A percentile compares a stretch with the other conserved stretches of the same genome.
Conservation (phyloP, 92 coral and sea anemone species). For the Chrysogorgia sp. region DNA sequence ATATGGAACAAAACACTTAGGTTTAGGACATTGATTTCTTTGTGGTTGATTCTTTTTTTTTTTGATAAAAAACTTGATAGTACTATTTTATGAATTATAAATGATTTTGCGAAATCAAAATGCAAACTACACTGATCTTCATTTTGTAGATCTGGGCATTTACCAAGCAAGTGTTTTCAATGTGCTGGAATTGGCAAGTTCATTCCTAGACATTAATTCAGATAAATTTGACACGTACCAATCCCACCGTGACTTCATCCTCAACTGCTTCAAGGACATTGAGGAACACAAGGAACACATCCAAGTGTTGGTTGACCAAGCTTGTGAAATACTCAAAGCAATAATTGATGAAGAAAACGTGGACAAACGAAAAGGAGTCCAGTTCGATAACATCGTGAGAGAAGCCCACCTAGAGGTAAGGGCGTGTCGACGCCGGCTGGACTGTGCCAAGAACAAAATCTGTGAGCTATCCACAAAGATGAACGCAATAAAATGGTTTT, state of each 20-base stretch:
- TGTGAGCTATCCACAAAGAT: slow-evolving; percentile 4
- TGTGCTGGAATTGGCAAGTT: slow-evolving; percentile 11
- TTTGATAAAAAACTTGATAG: too few species aligned
- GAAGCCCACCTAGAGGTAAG: slow-evolving; percentile 6
- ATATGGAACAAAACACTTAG: too few species aligned
- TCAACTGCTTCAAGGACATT: not conserved
- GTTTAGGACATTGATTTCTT: too few species aligned
- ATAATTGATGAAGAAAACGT: slow-evolving; percentile 14
- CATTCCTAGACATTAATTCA: slow-evolving; percentile 3
- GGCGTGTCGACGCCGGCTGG: slow-evolving; percentile 9
- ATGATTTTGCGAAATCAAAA: too few species aligned
- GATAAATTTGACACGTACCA: not conserved
- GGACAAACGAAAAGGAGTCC: slow-evolving; percentile 24
- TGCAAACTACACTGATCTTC: not conserved
- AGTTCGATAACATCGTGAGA: slow-evolving; percentile 25
- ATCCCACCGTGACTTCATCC: slow-evolving; percentile 23
- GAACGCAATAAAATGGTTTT: too few species aligned
- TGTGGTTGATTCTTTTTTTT: too few species aligned
- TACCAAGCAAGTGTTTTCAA: slow-evolving; percentile 20
- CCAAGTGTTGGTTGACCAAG: not conserved
- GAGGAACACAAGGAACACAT: slow-evolving; percentile 16
- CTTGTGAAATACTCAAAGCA: slow-evolving; percentile 3
- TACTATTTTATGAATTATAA: too few species aligned
- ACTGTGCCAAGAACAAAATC: slow-evolving; percentile 5
- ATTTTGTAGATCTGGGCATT: slow-evolving; percentile 24